Percentiles rank a stretch among this genome's conserved stretches.
Evolutionary conservation across 2,113 vertebrate species (phyloP).

Genomic region (Hydrolagus affinis): DNA sequence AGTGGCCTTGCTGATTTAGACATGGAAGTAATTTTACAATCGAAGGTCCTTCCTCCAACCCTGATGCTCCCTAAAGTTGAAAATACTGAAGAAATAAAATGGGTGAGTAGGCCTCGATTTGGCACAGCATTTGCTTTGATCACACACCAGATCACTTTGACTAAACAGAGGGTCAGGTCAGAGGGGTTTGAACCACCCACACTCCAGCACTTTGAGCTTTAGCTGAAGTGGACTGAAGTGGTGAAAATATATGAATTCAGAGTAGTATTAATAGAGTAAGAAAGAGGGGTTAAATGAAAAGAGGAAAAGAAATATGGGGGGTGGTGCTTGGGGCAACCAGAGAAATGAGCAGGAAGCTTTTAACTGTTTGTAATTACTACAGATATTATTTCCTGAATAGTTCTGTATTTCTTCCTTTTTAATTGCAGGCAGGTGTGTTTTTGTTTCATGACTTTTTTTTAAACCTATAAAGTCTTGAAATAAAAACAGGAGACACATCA

Average conservation of each 20-base stretch:
- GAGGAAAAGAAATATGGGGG: slow-evolving; percentile 42
- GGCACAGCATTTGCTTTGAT: slow-evolving; percentile 31
- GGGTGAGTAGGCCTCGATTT: slow-evolving; percentile 63
- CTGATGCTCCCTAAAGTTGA: slow-evolving; percentile 94
- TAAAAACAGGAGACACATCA: slow-evolving; percentile 62
- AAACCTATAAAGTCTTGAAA: slow-evolving; percentile 69
- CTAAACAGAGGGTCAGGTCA: not conserved
- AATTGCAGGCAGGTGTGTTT: slow-evolving; percentile 98
- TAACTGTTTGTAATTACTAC: slow-evolving; percentile 97
- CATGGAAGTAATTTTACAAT: slow-evolving; percentile 68
- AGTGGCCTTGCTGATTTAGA: slow-evolving; percentile 80
- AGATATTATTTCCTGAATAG: slow-evolving; percentile 92
- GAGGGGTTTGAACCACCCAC: slow-evolving; percentile 10
- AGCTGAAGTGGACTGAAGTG: not conserved
- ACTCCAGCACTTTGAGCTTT: not conserved
- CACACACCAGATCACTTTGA: slow-evolving; percentile 32
- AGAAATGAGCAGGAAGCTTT: slow-evolving; percentile 92
- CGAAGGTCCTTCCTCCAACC: slow-evolving; percentile 72
- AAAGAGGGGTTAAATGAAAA: slow-evolving; percentile 52
- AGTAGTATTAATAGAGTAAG: slow-evolving; percentile 41
- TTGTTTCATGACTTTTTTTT: slow-evolving; percentile 60
- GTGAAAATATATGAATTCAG: slow-evolving; percentile 45
- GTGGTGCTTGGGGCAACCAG: slow-evolving; percentile 63
- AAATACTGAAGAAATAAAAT: slow-evolving; percentile 70
- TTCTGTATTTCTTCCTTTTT: slow-evolving; percentile 76